Conservation (phyloP, 2,888 invertebrate species). For the Heterodera filipjevi region DNA sequence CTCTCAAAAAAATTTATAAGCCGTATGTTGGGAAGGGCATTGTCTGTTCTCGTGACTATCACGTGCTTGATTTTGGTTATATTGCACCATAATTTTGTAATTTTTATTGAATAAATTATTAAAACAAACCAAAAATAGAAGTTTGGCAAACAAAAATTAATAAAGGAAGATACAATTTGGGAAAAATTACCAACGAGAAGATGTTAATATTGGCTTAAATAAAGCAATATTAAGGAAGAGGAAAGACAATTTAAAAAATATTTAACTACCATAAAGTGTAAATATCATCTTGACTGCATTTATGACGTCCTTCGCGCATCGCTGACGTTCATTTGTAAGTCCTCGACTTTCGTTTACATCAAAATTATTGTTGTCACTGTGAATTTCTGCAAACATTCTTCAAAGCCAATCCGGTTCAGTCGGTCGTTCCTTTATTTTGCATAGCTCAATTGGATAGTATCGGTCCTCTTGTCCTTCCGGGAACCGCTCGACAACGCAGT, state of each 20-base stretch:
- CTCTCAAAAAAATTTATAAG: conserved; percentile 10
- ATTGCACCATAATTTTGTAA: no score
- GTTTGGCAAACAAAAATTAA: not conserved
- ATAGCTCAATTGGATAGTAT: not conserved
- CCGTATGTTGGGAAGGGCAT: conserved; percentile 18
- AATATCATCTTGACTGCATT: not conserved
- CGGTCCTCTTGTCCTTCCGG: not conserved
- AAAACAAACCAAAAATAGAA: no score
- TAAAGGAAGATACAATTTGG: not conserved
- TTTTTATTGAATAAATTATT: not conserved
- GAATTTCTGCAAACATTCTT: not conserved
- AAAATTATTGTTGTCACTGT: not conserved
- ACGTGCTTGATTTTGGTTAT: conserved; percentile 12
- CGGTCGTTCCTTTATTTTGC: not conserved
- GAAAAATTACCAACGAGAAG: not conserved
- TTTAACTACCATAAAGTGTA: not conserved
- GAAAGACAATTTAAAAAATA: not conserved
- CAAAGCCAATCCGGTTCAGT: not conserved
- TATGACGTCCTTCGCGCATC: not conserved
- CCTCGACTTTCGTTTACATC: no score
- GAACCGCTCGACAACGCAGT: conserved; percentile 5
- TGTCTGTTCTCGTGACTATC: not conserved
- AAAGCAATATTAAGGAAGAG: not conserved
- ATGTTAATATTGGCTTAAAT: no score
- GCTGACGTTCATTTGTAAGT: no score